A percentile compares a stretch with the other conserved stretches of the same genome.
phyloP scores from a whole-genome alignment of 2,113 vertebrate species.

The Crotophaga sulcirostris region DNA sequence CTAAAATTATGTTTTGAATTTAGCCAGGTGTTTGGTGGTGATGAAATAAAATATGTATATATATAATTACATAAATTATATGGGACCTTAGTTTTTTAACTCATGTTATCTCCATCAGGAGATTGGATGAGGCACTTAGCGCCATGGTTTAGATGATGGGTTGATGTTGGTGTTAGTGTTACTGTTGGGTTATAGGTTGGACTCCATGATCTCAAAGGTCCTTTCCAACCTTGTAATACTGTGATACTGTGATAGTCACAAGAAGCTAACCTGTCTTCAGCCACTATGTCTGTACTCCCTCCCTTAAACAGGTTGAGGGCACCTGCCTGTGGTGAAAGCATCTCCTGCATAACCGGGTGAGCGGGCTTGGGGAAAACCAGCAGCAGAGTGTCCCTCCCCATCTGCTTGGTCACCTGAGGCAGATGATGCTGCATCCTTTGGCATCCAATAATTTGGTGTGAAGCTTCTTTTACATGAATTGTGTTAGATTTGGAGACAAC shows the following conservation, averaged over 20 bases:
- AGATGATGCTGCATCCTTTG: not conserved
- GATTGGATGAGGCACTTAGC: too few species aligned
- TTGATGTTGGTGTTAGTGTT: too few species aligned
- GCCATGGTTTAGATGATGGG: too few species aligned
- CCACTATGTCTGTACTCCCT: not conserved
- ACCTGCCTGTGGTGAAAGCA: not conserved
- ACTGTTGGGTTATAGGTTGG: too few species aligned
- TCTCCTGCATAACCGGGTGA: not conserved
- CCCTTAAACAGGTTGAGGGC: not conserved
- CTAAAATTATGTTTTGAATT: not conserved
- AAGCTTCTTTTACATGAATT: not conserved
- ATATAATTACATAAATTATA: not conserved
- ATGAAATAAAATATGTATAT: not conserved
- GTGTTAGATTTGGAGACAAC: not conserved
- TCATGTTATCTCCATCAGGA: too few species aligned
- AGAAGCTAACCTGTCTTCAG: not conserved
- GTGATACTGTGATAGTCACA: too few species aligned
- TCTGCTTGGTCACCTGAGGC: not conserved
- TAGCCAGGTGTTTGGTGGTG: not conserved
- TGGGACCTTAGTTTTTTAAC: not conserved
- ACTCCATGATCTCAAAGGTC: too few species aligned
- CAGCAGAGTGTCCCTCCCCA: not conserved
- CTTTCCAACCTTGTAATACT: too few species aligned
- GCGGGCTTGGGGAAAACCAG: not conserved
- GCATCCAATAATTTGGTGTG: not conserved